Base-by-base conservation (phyloP, 2,113 vertebrate species). In the Lipotes vexillifer region DNA sequence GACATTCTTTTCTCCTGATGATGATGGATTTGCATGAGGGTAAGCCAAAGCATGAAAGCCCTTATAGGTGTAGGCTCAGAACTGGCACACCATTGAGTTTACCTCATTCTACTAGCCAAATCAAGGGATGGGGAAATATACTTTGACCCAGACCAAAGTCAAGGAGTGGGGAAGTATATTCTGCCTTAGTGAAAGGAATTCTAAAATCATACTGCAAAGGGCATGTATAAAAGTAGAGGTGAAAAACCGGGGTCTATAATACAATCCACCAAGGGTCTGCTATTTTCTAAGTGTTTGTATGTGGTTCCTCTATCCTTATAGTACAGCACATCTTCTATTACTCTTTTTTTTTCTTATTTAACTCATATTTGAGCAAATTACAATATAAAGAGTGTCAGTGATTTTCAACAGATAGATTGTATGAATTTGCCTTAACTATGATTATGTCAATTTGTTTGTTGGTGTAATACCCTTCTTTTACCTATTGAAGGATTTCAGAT, bases 41-140 rank as follows among this genome's bases (percentile, higher is more conserved):
- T 13, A 61, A 25, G 3, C 13, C 55, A 46, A 74, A 63, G 18
- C 2, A 57, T 1, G 2, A 0, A 41, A 65, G 17, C 1, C 1
- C 5, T 66, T 8, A n/a, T 49, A 81, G 33, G 0, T 18, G 27
- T 18, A 36, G 0, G 14, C 14, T 94, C 44, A 87, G 27, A 82
- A 77, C 15, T 63, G 36, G 57, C 1, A 63, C 21, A 49, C 44
- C n/a, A 33, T 25, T 4, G 68, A 0, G 0, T 74, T 81, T 69
- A 46, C 23, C 15, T 77, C 9, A 23, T 75, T 89, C 21, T 52
- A 52, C 12, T 13, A 3, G 20, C 1, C 52, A 77, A 12, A 65
- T 59, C 18, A 86, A 89, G 25, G 29, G 8, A 3, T n/a, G 15
- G 5, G 31, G 41, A 52, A 18, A 75, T 72, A 21, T 11, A 49